These are phyloP conservation scores for Poecile atricapillus DNA, from an alignment of 2,113 vertebrate genomes.

Conservation along the genomic window DNA sequence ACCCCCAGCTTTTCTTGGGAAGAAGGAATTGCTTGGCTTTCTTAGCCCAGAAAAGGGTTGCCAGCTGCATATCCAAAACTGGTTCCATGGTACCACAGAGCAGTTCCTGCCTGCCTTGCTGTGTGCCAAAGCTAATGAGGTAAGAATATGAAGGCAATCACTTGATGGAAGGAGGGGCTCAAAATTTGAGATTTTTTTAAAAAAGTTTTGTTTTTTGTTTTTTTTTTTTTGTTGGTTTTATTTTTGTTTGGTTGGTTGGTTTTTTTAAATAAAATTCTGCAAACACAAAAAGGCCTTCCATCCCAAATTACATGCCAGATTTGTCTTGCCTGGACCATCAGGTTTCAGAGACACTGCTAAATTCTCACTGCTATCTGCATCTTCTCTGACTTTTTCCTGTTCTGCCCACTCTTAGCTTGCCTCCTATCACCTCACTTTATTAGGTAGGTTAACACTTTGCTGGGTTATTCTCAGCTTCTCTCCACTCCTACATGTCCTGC, in stretches of 20 bases:
- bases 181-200: neutral
- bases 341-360: neutral
- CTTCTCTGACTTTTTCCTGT: neutral
- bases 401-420: neutral
- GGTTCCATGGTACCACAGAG: neutral
- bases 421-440: neutral
- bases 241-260: no score
- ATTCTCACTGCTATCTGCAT: neutral
- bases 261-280: neutral
- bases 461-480: neutral
- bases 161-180: slow-evolving; percentile 10
- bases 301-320: neutral
- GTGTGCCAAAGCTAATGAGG: neutral
- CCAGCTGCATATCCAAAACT: neutral
- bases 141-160: neutral
- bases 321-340: neutral
- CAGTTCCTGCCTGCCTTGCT: neutral
- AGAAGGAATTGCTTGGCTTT: neutral
- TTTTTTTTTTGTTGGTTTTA: no score
- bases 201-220: no score
- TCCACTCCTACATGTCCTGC: neutral
- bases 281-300: neutral
- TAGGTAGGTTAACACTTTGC: neutral
- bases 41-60: neutral
- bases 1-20: neutral